Evolutionary conservation across 2,797 vertebrate species (phyloP).

Genomic region (Molothrus aeneus): DNA sequence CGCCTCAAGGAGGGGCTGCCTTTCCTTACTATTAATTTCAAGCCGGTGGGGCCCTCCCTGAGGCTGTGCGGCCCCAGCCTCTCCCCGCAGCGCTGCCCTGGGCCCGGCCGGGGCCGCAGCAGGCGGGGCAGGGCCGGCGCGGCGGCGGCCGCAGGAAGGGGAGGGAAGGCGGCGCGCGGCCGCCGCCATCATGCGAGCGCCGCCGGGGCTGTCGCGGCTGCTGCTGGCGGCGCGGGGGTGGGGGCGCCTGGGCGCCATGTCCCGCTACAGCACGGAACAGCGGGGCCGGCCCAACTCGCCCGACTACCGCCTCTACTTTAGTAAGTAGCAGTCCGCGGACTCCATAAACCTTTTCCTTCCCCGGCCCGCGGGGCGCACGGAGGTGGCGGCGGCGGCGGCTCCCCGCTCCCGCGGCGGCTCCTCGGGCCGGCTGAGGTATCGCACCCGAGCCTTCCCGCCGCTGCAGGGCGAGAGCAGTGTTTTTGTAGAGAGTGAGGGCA

Average conservation of each 20-base stretch:
- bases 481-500: background rate
- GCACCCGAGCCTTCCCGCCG: rapidly evolving
- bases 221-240: background rate
- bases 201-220: background rate
- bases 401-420: background rate
- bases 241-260: conserved; percentile 55
- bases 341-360: background rate
- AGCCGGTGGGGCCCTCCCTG: rapidly evolving
- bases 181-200: conserved; percentile 56
- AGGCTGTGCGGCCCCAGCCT: rapidly evolving
- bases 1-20: rapidly evolving
- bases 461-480: too few species aligned
- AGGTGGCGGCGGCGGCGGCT: background rate
- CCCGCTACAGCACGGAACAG: conserved; percentile 83
- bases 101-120: background rate
- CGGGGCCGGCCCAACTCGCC: conserved; percentile 82
- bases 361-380: background rate
- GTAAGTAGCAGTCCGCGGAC: conserved; percentile 80
- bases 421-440: background rate
- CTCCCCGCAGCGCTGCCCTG: rapidly evolving
- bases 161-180: background rate
- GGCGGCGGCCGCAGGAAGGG: background rate
- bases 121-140: background rate
- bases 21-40: too few species aligned
- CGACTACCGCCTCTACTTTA: conserved; percentile 91